phyloP scores from a whole-genome alignment of 2,797 vertebrate genomes.

The Aphelocoma californica region DNA sequence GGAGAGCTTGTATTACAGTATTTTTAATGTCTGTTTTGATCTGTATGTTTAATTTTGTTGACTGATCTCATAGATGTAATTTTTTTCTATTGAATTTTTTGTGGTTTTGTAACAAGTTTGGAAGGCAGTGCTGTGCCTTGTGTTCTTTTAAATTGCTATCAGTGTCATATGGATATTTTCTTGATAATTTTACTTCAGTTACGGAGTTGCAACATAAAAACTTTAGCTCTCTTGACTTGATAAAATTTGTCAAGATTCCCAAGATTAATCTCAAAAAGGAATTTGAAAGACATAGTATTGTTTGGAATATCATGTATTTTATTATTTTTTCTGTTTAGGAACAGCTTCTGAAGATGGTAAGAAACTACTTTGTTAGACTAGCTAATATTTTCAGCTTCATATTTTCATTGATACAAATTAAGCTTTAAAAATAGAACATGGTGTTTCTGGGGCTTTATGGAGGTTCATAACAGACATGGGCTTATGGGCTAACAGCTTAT shows the following conservation, averaged over 20 bases:
- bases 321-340: slow-evolving; percentile 80
- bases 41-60: not conserved
- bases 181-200: not conserved
- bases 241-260: not conserved
- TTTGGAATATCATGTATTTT: slow-evolving; percentile 77
- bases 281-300: slow-evolving; percentile 21
- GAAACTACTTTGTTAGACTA: slow-evolving; percentile 71
- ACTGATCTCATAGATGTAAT: not conserved
- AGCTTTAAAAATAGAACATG: slow-evolving; percentile 29
- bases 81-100: not conserved
- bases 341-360: slow-evolving; percentile 90
- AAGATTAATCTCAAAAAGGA: not conserved
- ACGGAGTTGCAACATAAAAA: not conserved
- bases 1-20: not conserved
- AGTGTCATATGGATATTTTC: not conserved
- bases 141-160: not conserved
- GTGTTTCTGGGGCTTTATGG: slow-evolving; percentile 34
- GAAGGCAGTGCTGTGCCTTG: not conserved
- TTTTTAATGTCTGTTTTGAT: not conserved
- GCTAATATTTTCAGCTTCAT: slow-evolving; percentile 51
- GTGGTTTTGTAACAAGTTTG: not conserved
- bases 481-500: not conserved
- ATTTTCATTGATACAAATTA: slow-evolving; percentile 52
- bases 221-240: not conserved
- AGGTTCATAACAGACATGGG: not conserved